A percentile compares a stretch with the other conserved stretches of the same genome.
Evolutionary conservation across 2,797 vertebrate genomes (phyloP).

Genomic region (Xenops minutus): DNA sequence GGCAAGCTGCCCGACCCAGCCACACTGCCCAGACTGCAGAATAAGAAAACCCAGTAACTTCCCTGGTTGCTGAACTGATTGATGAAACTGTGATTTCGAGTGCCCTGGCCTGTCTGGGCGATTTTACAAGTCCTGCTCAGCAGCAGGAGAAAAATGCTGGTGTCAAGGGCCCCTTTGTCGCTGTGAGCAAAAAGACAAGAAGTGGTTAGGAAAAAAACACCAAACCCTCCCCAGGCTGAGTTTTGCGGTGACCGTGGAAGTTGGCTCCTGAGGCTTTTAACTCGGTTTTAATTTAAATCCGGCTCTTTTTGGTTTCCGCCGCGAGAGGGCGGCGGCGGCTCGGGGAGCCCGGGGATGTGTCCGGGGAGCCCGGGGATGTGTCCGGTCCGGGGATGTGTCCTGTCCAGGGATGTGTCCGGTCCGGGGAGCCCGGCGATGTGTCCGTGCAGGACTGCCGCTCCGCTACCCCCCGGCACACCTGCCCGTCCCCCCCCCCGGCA

Average conservation of each 20-base stretch:
- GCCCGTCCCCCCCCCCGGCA: too few relatives aligned
- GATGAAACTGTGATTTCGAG: neutral
- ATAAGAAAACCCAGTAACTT: neutral
- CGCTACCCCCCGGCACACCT: too few relatives aligned
- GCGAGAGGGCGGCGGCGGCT: neutral
- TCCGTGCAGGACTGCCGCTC: too few relatives aligned
- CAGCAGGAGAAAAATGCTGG: neutral
- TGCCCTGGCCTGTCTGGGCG: neutral
- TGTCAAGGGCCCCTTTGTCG: neutral
- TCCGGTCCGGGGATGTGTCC: too few relatives aligned
- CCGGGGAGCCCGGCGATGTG: too few relatives aligned
- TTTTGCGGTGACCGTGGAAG: neutral
- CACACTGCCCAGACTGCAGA: neutral
- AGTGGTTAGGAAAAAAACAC: neutral
- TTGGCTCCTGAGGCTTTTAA: accelerated
- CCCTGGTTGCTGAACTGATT: neutral
- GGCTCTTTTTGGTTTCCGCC: neutral
- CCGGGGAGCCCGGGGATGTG: too few relatives aligned
- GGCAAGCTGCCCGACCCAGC: neutral
- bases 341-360: neutral
- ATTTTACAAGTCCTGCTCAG: neutral
- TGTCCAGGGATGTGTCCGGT: too few relatives aligned
- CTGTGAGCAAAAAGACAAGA: neutral
- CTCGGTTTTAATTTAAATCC: accelerated
- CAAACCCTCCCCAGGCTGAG: accelerated